Evolutionary conservation across 2,888 invertebrate species (phyloP).

Genomic region (Hyposoter dolosus): DNA sequence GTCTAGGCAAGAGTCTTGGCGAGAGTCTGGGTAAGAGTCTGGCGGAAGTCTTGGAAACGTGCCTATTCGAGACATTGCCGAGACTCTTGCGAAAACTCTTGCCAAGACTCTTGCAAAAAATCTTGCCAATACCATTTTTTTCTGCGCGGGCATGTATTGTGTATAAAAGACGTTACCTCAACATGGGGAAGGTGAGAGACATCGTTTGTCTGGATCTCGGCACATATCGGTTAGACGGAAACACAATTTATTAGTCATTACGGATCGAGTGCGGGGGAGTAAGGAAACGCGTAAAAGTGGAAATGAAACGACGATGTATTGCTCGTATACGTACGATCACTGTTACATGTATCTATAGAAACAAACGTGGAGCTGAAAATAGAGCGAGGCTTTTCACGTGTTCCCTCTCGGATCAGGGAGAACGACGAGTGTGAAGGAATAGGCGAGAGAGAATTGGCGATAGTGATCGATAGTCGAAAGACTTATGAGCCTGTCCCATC

Average conservation of each 20-base stretch:
- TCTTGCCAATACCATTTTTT: no score
- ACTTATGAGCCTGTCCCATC: conserved; percentile 74
- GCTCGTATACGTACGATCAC: background rate
- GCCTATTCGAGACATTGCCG: no score
- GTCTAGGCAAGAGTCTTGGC: no score
- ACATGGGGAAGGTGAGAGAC: conserved; percentile 26
- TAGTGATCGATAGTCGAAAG: conserved; percentile 76
- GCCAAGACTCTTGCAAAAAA: no score
- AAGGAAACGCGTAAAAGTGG: conserved; percentile 47
- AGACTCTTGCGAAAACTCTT: no score
- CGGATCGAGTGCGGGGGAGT: conserved; percentile 63
- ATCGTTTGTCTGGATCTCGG: conserved; percentile 76
- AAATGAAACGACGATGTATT: conserved; percentile 34
- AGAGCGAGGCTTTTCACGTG: conserved; percentile 48
- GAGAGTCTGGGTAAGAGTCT: no score
- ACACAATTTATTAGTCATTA: conserved; percentile 79
- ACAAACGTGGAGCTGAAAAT: conserved; percentile 11
- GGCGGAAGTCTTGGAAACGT: no score
- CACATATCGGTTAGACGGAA: conserved; percentile 63
- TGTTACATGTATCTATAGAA: background rate
- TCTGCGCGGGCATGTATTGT: background rate
- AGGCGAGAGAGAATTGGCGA: conserved; percentile 63
- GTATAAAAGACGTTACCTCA: conserved; percentile 24
- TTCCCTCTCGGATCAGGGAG: conserved; percentile 47
- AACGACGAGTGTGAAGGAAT: conserved; percentile 24